These are phyloP conservation scores for Anagyrus pseudococci DNA, from an alignment of 2,888 invertebrate species.

Conservation along the genomic window DNA sequence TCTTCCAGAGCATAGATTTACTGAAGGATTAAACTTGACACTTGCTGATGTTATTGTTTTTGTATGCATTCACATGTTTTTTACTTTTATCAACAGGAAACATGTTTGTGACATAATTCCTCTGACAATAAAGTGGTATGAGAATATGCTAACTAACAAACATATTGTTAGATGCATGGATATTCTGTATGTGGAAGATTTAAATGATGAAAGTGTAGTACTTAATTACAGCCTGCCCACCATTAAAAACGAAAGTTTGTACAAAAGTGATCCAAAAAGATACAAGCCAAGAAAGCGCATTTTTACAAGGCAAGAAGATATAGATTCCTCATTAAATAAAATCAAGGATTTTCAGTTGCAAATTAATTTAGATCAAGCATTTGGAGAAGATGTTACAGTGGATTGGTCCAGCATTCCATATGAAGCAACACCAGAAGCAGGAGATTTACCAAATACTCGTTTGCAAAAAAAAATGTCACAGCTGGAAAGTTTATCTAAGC, in stretches of 20 bases:
- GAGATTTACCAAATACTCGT: slow-evolving; percentile 78
- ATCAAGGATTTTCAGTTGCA: slow-evolving; percentile 63
- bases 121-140: slow-evolving; percentile 71
- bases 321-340: slow-evolving; percentile 68
- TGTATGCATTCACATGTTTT: slow-evolving; percentile 72
- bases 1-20: slow-evolving; percentile 73
- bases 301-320: slow-evolving; percentile 79
- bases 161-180: slow-evolving; percentile 51
- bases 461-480: slow-evolving; percentile 83
- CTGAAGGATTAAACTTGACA: slow-evolving; percentile 83
- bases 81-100: slow-evolving; percentile 61
- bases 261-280: slow-evolving; percentile 79
- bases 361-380: slow-evolving; percentile 57
- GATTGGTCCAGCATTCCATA: slow-evolving; percentile 77
- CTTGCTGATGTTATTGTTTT: slow-evolving; percentile 84
- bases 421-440: slow-evolving; percentile 78
- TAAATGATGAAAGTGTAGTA: slow-evolving; percentile 25
- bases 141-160: slow-evolving; percentile 54
- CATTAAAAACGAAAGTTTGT: slow-evolving; percentile 71
- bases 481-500: slow-evolving; percentile 81
- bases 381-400: slow-evolving; percentile 62
- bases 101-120: slow-evolving; percentile 64
- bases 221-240: slow-evolving; percentile 60
- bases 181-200: slow-evolving; percentile 52
- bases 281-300: slow-evolving; percentile 76